Evolutionary conservation across 2,888 invertebrate genomes (phyloP).

Genomic region (Platypus cylindrus): DNA sequence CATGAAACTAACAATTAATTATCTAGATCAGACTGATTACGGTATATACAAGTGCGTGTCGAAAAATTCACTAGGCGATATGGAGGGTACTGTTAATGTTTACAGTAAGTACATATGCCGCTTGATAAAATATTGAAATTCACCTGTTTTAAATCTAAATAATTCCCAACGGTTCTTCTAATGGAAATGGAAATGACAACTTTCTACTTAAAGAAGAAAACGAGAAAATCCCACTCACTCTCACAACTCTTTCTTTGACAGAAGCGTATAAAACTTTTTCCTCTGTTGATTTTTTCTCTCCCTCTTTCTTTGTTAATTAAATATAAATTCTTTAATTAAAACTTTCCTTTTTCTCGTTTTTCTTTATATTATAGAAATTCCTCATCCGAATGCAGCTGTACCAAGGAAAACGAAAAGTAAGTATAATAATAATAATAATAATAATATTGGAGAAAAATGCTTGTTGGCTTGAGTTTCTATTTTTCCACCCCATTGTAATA

Average conservation of each 20-base stretch:
- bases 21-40: conserved; percentile 55
- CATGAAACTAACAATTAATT: conserved; percentile 59
- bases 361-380: conserved; percentile 13
- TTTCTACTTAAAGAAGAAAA: not conserved
- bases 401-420: conserved; percentile 13
- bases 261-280: not conserved
- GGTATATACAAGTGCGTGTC: conserved; percentile 73
- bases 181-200: not conserved
- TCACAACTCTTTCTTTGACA: not conserved
- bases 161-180: not conserved
- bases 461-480: not conserved
- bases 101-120: conserved; percentile 52
- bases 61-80: conserved; percentile 71
- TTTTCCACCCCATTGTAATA: too few species aligned
- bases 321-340: not conserved
- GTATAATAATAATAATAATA: conserved; percentile 1
- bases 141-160: too few species aligned
- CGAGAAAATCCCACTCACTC: not conserved
- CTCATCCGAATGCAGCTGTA: conserved; percentile 12
- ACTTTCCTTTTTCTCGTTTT: not conserved
- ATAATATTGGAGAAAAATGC: not conserved
- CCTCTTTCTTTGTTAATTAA: not conserved
- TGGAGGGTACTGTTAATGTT: conserved; percentile 70
- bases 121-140: not conserved
- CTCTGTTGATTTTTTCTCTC: not conserved